phyloP scores from a whole-genome alignment of 2,888 invertebrate genomes.

The Rhabditophanes sp. region DNA sequence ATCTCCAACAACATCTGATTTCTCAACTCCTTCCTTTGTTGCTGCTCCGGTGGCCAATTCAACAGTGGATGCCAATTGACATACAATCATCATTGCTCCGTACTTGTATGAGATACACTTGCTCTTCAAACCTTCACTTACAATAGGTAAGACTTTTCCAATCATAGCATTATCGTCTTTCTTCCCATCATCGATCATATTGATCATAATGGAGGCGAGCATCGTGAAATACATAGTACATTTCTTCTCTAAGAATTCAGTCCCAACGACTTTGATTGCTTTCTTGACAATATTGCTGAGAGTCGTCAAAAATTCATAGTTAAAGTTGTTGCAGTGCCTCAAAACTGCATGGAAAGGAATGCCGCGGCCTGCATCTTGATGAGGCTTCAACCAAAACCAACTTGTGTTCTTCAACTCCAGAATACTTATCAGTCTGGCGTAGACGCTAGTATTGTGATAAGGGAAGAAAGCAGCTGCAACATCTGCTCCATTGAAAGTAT shows the following conservation, averaged over 20 bases:
- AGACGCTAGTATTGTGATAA: slow-evolving; percentile 78
- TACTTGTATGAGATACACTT: too few relatives aligned
- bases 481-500: slow-evolving; percentile 68
- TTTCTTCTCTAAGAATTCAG: slow-evolving; percentile 15
- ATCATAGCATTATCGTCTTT: slow-evolving; percentile 55
- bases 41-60: slow-evolving; percentile 20
- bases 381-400: slow-evolving; percentile 45
- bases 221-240: slow-evolving; percentile 63
- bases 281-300: neutral
- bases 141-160: slow-evolving; percentile 20
- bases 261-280: slow-evolving; percentile 12
- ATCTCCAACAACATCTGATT: slow-evolving; percentile 2
- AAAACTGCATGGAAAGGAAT: slow-evolving; percentile 23
- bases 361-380: slow-evolving; percentile 16
- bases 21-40: too few relatives aligned
- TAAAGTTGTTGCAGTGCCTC: slow-evolving; percentile 6
- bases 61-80: slow-evolving; percentile 21
- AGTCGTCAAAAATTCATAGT: neutral
- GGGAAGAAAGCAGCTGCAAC: slow-evolving; percentile 68
- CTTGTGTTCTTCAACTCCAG: slow-evolving; percentile 50
- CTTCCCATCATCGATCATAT: slow-evolving; percentile 54
- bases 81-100: slow-evolving; percentile 52
- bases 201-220: slow-evolving; percentile 61
- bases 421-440: slow-evolving; percentile 63
- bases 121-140: slow-evolving; percentile 20